These are phyloP conservation scores for Lophius americanus DNA, from an alignment of 2,797 vertebrate genomes.

Conservation along the genomic window DNA sequence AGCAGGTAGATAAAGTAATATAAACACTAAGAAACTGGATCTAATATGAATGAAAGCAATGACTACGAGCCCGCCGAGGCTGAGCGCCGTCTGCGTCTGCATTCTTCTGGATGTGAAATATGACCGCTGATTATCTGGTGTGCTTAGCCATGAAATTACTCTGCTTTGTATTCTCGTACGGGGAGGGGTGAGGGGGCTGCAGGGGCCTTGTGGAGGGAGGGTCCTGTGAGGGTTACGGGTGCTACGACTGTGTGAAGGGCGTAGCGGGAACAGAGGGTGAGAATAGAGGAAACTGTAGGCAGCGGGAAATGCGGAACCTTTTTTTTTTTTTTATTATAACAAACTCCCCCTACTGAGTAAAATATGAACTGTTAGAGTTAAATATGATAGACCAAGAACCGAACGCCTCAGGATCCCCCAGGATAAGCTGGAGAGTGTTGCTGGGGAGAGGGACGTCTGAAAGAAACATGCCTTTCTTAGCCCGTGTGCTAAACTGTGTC, in stretches of 20 bases:
- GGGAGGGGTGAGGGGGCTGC: constrained; percentile 1
- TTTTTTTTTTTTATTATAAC: no score
- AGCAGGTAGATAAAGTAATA: not conserved
- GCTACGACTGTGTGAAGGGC: constrained; percentile 63
- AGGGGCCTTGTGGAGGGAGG: not conserved
- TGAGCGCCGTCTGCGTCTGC: constrained; percentile 54
- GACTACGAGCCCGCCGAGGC: constrained; percentile 52
- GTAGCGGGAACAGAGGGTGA: constrained; percentile 40
- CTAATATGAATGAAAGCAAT: constrained; percentile 53
- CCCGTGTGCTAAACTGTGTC: no score
- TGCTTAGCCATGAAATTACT: constrained; percentile 78
- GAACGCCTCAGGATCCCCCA: no score
- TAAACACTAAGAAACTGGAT: constrained; percentile 11
- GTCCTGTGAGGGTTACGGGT: constrained; percentile 30
- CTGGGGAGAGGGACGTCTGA: no score
- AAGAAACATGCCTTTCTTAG: no score
- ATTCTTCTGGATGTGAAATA: constrained; percentile 66
- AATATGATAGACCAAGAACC: no score
- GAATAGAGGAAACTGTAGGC: constrained; percentile 30
- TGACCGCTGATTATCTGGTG: constrained; percentile 73
- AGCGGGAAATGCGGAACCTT: constrained; percentile 34
- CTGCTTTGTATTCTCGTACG: constrained; percentile 67
- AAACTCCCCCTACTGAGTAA: no score
- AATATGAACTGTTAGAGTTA: no score
- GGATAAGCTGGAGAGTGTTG: no score